A percentile compares a stretch with the other conserved stretches of the same genome.
phyloP scores from a whole-genome alignment of 2,888 invertebrate genomes.

The Aleiodes testaceus region DNA sequence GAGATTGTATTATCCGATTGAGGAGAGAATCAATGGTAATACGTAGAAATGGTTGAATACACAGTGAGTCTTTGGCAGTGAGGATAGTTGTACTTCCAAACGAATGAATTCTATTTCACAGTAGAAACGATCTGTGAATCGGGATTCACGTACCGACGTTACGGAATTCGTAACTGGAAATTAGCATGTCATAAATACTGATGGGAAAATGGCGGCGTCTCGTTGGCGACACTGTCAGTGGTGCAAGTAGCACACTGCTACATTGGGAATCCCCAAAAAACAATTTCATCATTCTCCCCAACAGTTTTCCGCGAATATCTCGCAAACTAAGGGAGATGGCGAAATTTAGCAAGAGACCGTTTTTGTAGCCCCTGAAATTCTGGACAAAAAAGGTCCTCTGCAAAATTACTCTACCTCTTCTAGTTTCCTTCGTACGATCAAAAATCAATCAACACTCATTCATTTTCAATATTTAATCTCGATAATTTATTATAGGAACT shows the following conservation, averaged over 20 bases:
- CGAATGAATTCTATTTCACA: constrained; percentile 54
- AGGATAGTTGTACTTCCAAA: constrained; percentile 52
- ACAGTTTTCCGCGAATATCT: too few relatives aligned
- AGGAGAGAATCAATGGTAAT: constrained; percentile 25
- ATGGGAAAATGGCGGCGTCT: constrained; percentile 51
- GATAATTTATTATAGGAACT: constrained; percentile 66
- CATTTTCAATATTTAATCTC: constrained; percentile 17
- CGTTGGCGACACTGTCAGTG: constrained; percentile 34
- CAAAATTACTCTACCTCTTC: too few relatives aligned
- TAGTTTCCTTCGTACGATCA: too few relatives aligned
- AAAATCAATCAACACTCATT: background rate
- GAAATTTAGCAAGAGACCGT: too few relatives aligned
- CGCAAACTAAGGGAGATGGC: too few relatives aligned
- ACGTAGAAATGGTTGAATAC: constrained; percentile 6
- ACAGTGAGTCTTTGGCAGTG: constrained; percentile 27
- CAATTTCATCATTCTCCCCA: too few relatives aligned
- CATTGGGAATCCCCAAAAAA: too few relatives aligned
- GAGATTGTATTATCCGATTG: constrained; percentile 17
- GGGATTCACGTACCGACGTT: constrained; percentile 60
- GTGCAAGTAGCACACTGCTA: constrained; percentile 4
- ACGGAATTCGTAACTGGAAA: constrained; percentile 70
- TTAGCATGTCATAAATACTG: constrained; percentile 72
- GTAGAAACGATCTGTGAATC: constrained; percentile 53
- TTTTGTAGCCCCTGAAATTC: too few relatives aligned
- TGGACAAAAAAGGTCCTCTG: too few relatives aligned